Percentiles rank a stretch among this genome's conserved stretches.
Conservation (phyloP, 2,797 vertebrate species). For the Argya squamiceps region DNA sequence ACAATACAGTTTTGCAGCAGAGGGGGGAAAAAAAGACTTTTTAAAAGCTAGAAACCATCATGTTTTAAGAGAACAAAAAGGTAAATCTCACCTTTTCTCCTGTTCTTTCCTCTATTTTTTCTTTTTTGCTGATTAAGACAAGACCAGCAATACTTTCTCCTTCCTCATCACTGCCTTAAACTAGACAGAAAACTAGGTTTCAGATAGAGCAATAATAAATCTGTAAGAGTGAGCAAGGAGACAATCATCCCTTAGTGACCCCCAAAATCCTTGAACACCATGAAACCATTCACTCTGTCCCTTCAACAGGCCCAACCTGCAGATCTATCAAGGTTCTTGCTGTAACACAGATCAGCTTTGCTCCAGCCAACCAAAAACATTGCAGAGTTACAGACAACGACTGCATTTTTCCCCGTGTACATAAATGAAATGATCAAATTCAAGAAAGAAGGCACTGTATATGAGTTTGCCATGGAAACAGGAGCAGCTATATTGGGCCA, state of each 20-base stretch:
- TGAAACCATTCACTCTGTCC: neutral
- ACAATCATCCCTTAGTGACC: neutral
- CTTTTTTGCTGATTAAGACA: neutral
- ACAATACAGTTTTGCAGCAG: neutral
- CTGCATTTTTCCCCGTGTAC: neutral
- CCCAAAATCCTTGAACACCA: neutral
- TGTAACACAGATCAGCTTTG: neutral
- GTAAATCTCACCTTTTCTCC: neutral
- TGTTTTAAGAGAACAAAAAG: neutral
- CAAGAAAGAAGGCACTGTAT: neutral
- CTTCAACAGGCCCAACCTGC: neutral
- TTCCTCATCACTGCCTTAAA: neutral
- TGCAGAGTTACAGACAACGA: accelerated
- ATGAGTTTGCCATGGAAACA: neutral
- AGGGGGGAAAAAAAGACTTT: accelerated
- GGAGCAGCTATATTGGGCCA: neutral
- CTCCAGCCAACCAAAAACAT: neutral
- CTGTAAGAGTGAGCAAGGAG: neutral
- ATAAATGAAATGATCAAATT: neutral
- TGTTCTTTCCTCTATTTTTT: neutral
- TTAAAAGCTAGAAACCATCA: neutral
- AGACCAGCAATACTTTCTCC: neutral
- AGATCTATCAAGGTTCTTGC: neutral
- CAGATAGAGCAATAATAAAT: neutral
- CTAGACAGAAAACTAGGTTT: neutral